Evolutionary conservation across 2,797 vertebrate species (phyloP).

Genomic region (Gambelia wislizenii): DNA sequence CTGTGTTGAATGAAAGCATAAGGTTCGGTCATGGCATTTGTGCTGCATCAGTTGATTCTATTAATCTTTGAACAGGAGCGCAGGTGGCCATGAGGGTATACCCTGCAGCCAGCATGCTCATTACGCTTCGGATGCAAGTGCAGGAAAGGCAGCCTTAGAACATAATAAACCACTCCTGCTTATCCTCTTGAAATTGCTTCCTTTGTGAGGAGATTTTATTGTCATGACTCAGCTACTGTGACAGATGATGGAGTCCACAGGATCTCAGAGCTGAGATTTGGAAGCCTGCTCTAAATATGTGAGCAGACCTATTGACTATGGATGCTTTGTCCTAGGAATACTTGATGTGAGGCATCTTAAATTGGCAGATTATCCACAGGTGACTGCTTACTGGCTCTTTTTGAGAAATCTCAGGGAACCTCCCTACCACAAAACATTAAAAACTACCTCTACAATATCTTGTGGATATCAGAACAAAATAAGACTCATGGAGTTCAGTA

Average conservation of each 20-base stretch:
- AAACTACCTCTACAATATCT: background rate
- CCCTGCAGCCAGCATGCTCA: constrained; percentile 44
- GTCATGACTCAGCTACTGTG: background rate
- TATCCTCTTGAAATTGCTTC: background rate
- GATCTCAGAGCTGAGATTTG: background rate
- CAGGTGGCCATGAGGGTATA: constrained; percentile 44
- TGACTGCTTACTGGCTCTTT: background rate
- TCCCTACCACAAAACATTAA: background rate
- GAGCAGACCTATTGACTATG: background rate
- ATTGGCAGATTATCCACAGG: background rate
- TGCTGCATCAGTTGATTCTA: constrained; percentile 57
- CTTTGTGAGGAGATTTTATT: constrained; percentile 46
- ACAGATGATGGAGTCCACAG: constrained; percentile 24
- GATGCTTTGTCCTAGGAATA: background rate
- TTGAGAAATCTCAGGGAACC: background rate
- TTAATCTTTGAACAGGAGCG: constrained; percentile 37
- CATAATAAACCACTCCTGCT: background rate
- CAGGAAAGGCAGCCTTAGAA: constrained; percentile 8
- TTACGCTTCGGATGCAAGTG: constrained; percentile 16
- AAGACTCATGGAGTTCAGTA: background rate
- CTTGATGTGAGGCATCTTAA: background rate
- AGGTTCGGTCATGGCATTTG: constrained; percentile 51
- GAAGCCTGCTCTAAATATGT: background rate
- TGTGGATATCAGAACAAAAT: background rate
- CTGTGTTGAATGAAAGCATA: constrained; percentile 37